These are phyloP conservation scores for Corvus moneduloides DNA, from an alignment of 2,113 vertebrate species.

Conservation along the genomic window DNA sequence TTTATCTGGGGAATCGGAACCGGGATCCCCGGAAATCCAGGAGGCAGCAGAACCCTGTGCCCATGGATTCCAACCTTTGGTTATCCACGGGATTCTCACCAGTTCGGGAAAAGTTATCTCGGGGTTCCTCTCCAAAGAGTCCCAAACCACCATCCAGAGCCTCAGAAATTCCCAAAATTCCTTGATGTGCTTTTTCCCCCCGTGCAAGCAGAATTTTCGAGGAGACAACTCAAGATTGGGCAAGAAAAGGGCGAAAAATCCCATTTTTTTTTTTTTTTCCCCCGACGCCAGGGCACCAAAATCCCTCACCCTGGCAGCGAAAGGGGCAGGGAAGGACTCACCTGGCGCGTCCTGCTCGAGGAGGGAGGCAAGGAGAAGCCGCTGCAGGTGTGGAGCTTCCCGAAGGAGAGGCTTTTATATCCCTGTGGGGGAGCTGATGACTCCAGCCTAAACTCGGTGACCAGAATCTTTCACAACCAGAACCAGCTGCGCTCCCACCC, in stretches of 20 bases:
- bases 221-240: rapidly evolving
- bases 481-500: slow-evolving; percentile 42
- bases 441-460: slow-evolving; percentile 37
- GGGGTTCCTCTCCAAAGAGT: background rate
- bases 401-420: background rate
- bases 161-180: background rate
- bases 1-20: background rate
- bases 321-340: background rate
- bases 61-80: background rate
- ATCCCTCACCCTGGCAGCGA: rapidly evolving
- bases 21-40: background rate
- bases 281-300: background rate
- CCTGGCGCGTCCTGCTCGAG: background rate
- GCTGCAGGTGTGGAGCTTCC: background rate
- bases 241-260: rapidly evolving
- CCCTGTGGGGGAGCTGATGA: background rate
- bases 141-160: background rate
- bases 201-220: rapidly evolving
- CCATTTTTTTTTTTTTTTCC: no score
- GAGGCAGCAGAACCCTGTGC: background rate
- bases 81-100: background rate
- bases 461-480: slow-evolving; percentile 58
- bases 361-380: background rate
- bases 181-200: rapidly evolving
- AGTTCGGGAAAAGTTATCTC: background rate